Percentiles rank a stretch among this genome's conserved stretches.
These are phyloP conservation scores for Uria lomvia DNA, from an alignment of 2,113 vertebrate species.

Conservation along the genomic window DNA sequence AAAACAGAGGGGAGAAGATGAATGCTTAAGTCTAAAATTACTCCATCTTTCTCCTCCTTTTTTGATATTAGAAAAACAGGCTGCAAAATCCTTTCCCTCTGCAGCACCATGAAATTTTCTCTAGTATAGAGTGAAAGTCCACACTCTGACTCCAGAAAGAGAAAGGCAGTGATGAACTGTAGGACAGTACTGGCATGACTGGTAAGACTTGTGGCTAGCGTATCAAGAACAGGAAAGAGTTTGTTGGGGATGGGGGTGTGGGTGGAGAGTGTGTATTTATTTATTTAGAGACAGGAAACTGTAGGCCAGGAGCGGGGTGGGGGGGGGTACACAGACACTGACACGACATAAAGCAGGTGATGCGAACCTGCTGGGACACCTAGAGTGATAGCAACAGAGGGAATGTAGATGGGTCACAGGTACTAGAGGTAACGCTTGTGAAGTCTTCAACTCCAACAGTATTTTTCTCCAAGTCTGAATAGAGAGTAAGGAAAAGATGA, in stretches of 20 bases:
- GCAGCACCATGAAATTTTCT: not conserved
- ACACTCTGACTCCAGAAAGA: not conserved
- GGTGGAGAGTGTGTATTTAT: not conserved
- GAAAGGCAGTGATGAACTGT: not conserved
- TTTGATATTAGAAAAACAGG: not conserved
- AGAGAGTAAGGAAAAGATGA: not conserved
- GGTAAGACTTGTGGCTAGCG: not conserved
- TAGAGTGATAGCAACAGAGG: not conserved
- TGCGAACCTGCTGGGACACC: not conserved
- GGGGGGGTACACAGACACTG: no score
- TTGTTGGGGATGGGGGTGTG: not conserved
- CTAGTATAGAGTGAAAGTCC: not conserved
- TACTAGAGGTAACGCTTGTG: not conserved
- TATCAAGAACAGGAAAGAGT: not conserved
- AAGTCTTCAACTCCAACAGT: not conserved
- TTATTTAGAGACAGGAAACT: not conserved
- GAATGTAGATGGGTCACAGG: not conserved
- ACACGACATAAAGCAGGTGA: not conserved
- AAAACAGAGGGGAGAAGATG: not conserved
- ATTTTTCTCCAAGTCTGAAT: not conserved
- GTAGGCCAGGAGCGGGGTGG: not conserved
- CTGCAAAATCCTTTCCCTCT: not conserved
- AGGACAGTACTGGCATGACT: not conserved
- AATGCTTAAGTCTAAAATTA: not conserved
- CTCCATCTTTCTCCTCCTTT: not conserved